Evolutionary conservation across 1,140 invertebrate genomes (phyloP), one percentile per base, ranked within the genome.

Genomic region (Metopolophium dirhodum): DNA sequence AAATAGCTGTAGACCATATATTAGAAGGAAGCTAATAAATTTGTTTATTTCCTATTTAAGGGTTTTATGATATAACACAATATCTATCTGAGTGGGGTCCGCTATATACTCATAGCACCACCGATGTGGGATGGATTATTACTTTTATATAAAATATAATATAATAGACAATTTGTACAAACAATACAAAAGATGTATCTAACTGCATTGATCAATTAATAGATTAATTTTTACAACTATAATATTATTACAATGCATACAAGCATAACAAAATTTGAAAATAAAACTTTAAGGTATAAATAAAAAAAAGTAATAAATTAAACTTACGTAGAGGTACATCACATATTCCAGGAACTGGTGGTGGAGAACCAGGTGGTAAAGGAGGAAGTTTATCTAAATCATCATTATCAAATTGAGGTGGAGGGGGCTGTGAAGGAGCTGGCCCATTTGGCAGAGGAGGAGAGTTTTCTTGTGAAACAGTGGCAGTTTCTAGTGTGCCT

Each of bases 371-470:
- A 23, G 91, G 91, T 18, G 91, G 91, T 86, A 93, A 86, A 54
- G 91, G 91, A n/a, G 91, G 91, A 85, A 93, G 91, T 85, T 93
- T 93, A 86, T 93, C 91, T 22, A 93, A 51, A 85, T 93, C 91
- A 86, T 93, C 82, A 41, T 22, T 45, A 57, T 85, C 77, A 57
- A 93, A 93, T n/a, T 86, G 82, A 57, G 82, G 49, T n/a, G 37
- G 26, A 57, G 30, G n/a, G 3, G 47, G 47, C 41, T 85, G 41
- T 26, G 91, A 83, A 35, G 91, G 91, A 49, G 47, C 68, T 37
- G 77, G 35, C 41, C 30, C 91, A 85, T 83, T 93, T 22, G 82
- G 82, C 7, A 57, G 30, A 20, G 91, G 91, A 83, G 91, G 91
- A 51, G 91, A 83, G 41, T 93, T 93, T 85, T 54, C 26, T n/a